Percentiles rank a stretch among this genome's conserved stretches.
Conservation (phyloP, 2,113 vertebrate species). For the Osmerus eperlanus region DNA sequence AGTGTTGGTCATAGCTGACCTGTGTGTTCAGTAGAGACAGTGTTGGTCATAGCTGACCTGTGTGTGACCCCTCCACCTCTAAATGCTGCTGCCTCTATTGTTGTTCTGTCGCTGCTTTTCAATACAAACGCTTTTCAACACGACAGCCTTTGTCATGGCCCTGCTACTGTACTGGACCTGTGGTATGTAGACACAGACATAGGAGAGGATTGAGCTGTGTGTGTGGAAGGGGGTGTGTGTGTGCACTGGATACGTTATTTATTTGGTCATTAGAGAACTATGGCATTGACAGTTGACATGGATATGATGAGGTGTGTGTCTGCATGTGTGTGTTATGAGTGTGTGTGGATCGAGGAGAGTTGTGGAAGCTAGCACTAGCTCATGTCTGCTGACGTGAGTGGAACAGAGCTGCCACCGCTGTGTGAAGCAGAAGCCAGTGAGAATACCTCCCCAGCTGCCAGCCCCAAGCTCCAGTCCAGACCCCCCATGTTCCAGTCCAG, state of each 20-base stretch:
- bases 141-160: background rate
- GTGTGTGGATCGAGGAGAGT: background rate
- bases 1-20: background rate
- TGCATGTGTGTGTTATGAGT: conserved; percentile 1
- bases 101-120: background rate
- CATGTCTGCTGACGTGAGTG: background rate
- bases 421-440: background rate
- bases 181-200: background rate
- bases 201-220: background rate
- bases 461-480: background rate
- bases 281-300: background rate
- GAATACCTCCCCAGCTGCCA: background rate
- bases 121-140: background rate
- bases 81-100: background rate
- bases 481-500: too few species aligned
- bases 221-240: background rate
- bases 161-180: background rate
- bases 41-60: too few species aligned
- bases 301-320: background rate
- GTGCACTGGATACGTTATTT: background rate
- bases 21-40: background rate
- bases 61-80: conserved; percentile 35
- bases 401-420: background rate
- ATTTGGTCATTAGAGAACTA: background rate
- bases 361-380: background rate